Conservation (phyloP, 1,140 invertebrate genomes). For the Bicyclus anynana region DNA sequence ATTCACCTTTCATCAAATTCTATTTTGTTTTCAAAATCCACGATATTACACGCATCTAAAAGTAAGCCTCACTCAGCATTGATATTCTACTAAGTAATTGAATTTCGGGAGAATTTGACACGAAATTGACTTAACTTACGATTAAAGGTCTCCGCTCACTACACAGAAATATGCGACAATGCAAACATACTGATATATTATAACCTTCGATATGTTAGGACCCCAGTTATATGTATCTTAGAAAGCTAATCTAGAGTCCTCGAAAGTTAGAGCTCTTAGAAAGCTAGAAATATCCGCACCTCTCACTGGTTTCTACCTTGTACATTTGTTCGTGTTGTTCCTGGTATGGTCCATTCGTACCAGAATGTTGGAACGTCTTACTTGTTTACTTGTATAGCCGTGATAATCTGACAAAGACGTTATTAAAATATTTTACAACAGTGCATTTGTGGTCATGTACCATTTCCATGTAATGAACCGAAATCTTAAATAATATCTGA, state of each 20-base stretch:
- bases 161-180: neutral
- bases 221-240: too few relatives aligned
- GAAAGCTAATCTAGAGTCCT: too few relatives aligned
- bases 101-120: constrained; percentile 77
- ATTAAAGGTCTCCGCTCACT: constrained; percentile 27
- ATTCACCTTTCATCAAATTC: neutral
- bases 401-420: too few relatives aligned
- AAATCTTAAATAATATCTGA: constrained; percentile 16
- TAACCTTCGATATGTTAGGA: neutral
- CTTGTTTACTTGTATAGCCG: too few relatives aligned
- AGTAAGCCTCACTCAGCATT: constrained; percentile 50
- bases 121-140: constrained; percentile 75
- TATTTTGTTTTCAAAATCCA: constrained; percentile 37
- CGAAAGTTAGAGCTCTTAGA: too few relatives aligned
- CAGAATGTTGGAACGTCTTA: too few relatives aligned
- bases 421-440: too few relatives aligned
- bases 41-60: constrained; percentile 29
- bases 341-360: too few relatives aligned
- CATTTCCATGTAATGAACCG: neutral
- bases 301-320: too few relatives aligned
- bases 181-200: neutral
- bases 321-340: too few relatives aligned
- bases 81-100: constrained; percentile 72
- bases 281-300: too few relatives aligned
- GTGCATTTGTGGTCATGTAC: neutral